phyloP scores from a whole-genome alignment of 2,888 invertebrate genomes.

The Mactromeris polynyma region DNA sequence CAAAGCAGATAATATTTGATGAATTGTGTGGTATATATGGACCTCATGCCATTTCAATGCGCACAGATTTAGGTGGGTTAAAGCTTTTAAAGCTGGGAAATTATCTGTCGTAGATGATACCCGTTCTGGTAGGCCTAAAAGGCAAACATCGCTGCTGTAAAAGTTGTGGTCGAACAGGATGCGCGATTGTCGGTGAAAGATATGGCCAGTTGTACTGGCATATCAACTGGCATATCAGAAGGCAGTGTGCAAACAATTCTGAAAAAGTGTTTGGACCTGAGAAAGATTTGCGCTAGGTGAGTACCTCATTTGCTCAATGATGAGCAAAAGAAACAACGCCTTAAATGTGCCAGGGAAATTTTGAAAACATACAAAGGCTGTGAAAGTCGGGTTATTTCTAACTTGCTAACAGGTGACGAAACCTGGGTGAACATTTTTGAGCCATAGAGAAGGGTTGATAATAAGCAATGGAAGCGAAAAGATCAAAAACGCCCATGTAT shows the following conservation, averaged over 20 bases:
- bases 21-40: too few relatives aligned
- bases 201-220: too few relatives aligned
- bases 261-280: background rate
- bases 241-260: background rate
- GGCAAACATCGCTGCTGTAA: too few relatives aligned
- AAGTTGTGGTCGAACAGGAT: too few relatives aligned
- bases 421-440: conserved; percentile 1
- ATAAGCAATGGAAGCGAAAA: background rate
- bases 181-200: too few relatives aligned
- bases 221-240: background rate
- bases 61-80: too few relatives aligned
- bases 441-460: conserved; percentile 6
- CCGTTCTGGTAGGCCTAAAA: too few relatives aligned
- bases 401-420: conserved; percentile 32
- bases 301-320: background rate
- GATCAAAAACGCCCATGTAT: conserved; percentile 17
- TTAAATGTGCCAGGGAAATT: conserved; percentile 12
- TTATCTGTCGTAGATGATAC: too few relatives aligned
- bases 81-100: too few relatives aligned
- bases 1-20: too few relatives aligned
- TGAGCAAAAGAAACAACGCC: background rate
- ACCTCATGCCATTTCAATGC: too few relatives aligned
- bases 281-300: conserved; percentile 4
- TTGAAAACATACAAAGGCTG: conserved; percentile 29
- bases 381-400: conserved; percentile 15